phyloP scores from a whole-genome alignment of 1,140 invertebrate species.

The Lineus longissimus region DNA sequence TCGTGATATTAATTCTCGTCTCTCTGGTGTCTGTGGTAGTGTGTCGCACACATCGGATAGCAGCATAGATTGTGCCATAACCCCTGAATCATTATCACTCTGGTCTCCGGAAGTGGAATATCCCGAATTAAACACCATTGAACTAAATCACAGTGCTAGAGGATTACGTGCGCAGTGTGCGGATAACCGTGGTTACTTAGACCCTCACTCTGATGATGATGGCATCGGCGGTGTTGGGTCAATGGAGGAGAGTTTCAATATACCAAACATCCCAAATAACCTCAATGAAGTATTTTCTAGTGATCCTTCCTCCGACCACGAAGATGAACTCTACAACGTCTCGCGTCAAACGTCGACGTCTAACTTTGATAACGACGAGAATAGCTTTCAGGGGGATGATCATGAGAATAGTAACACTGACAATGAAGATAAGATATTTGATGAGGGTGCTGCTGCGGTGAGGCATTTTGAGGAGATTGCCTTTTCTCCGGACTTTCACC shows the following conservation, averaged over 20 bases:
- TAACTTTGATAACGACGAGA: slow-evolving; percentile 7
- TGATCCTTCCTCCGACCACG: background rate
- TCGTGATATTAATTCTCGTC: too few relatives aligned
- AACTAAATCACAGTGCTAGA: background rate
- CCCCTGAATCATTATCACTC: slow-evolving; percentile 3
- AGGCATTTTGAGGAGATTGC: background rate
- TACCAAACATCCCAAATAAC: slow-evolving; percentile 3
- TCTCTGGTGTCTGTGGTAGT: background rate
- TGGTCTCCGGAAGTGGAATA: slow-evolving; percentile 1
- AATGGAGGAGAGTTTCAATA: background rate
- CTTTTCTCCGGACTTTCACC: background rate
- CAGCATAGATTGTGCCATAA: slow-evolving; percentile 3
- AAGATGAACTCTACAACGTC: slow-evolving; percentile 4
- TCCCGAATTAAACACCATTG: background rate
- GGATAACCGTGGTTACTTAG: background rate
- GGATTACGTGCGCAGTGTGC: background rate
- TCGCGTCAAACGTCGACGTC: slow-evolving; percentile 4
- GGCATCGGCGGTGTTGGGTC: background rate
- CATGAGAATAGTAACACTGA: background rate
- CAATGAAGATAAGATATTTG: slow-evolving; percentile 1
- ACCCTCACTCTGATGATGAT: background rate
- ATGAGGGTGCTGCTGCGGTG: background rate
- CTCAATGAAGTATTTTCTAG: slow-evolving; percentile 1
- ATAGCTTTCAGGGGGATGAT: slow-evolving; percentile 4
- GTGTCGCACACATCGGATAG: slow-evolving; percentile 7